These are phyloP conservation scores for Siniperca knerii DNA, from an alignment of 2,113 vertebrate genomes.

Conservation along the genomic window DNA sequence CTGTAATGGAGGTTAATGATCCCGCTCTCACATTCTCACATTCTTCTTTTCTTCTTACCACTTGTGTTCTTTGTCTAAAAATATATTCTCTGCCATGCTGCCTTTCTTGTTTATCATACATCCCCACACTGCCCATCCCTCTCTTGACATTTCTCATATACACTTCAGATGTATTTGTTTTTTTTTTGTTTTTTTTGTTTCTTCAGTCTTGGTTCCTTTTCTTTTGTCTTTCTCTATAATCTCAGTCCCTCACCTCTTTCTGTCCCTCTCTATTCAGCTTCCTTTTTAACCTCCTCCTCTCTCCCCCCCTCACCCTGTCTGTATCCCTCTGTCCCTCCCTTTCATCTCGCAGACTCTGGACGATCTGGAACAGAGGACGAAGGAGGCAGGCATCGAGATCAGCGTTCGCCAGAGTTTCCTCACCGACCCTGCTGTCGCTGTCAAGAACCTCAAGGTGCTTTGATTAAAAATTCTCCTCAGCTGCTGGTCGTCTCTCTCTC, in stretches of 20 bases:
- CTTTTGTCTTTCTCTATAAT: conserved; percentile 43
- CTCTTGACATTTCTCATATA: conserved; percentile 48
- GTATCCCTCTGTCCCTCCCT: conserved; percentile 46
- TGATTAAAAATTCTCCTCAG: conserved; percentile 80
- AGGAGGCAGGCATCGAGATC: conserved; percentile 95
- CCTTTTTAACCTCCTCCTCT: conserved; percentile 36
- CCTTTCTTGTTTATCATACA: conserved; percentile 37
- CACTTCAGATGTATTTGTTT: conserved; percentile 28
- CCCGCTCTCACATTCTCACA: conserved; percentile 32
- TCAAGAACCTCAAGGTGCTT: conserved; percentile 96
- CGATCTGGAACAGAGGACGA: conserved; percentile 92
- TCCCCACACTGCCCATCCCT: conserved; percentile 4
- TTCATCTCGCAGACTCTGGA: conserved; percentile 89
- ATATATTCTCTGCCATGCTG: conserved; percentile 23
- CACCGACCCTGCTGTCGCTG: conserved; percentile 93
- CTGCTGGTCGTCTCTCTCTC: conserved; percentile 49
- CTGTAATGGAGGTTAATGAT: conserved; percentile 77
- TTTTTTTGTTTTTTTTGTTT: neutral
- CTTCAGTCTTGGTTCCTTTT: conserved; percentile 10
- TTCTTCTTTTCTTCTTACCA: conserved; percentile 37
- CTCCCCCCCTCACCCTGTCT: conserved; percentile 9
- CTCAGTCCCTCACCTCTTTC: conserved; percentile 39
- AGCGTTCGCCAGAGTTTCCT: conserved; percentile 97
- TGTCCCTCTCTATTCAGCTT: conserved; percentile 36
- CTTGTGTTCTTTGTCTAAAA: conserved; percentile 39